Percentiles rank a stretch among this genome's conserved stretches.
Evolutionary conservation across 2,797 vertebrate genomes (phyloP).

Genomic region (Hybognathus amarus): DNA sequence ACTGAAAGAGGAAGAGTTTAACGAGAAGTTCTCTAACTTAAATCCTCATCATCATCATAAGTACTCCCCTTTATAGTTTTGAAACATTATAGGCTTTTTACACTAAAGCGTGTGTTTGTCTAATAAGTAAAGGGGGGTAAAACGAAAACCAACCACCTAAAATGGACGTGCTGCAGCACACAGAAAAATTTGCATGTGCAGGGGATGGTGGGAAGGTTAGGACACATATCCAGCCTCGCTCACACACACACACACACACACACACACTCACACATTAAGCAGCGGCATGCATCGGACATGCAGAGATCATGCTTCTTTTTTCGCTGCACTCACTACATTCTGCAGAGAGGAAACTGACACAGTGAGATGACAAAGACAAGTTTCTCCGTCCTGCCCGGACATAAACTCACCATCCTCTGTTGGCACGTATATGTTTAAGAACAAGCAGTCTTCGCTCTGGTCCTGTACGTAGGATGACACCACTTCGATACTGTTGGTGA

Average conservation of each 20-base stretch:
- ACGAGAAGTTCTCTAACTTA: slow-evolving; percentile 42
- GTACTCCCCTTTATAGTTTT: slow-evolving; percentile 79
- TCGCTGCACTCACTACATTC: slow-evolving; percentile 49
- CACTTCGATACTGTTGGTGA: slow-evolving; percentile 97
- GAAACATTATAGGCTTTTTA: slow-evolving; percentile 86
- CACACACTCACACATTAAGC: slow-evolving; percentile 64
- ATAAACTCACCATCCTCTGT: slow-evolving; percentile 99
- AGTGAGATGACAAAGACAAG: slow-evolving; percentile 68
- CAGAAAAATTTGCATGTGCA: slow-evolving; percentile 69
- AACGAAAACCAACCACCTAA: slow-evolving; percentile 78
- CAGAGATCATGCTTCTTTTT: slow-evolving; percentile 77
- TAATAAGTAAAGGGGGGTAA: slow-evolving; percentile 51
- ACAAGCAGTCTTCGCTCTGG: slow-evolving; percentile 98
- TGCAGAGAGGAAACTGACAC: slow-evolving; percentile 61
- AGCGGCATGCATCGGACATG: slow-evolving; percentile 89
- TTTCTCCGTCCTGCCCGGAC: slow-evolving; percentile 68
- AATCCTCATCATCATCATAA: slow-evolving; percentile 52
- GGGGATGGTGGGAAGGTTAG: slow-evolving; percentile 62
- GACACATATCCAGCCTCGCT: slow-evolving; percentile 72
- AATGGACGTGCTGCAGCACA: slow-evolving; percentile 82
- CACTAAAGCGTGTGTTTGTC: slow-evolving; percentile 79
- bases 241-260: slow-evolving; percentile 47
- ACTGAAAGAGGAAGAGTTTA: slow-evolving; percentile 70
- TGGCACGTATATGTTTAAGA: slow-evolving; percentile 97
- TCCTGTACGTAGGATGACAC: slow-evolving; percentile 97